These are phyloP conservation scores for Psophia crepitans DNA, from an alignment of 2,113 vertebrate genomes.

Conservation along the genomic window DNA sequence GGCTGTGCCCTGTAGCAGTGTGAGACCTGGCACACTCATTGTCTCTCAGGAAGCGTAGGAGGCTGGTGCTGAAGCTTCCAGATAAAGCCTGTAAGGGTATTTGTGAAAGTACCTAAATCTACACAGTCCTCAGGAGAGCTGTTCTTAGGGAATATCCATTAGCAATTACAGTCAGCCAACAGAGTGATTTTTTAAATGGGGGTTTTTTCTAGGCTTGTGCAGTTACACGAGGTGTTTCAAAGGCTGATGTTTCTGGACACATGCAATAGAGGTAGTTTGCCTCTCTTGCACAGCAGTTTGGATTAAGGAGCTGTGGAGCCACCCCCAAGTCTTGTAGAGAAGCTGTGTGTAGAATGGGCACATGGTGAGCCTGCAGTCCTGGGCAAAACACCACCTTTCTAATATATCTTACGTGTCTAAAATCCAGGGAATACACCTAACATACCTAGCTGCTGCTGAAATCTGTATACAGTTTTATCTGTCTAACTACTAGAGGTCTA, in stretches of 20 bases:
- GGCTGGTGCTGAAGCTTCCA: not conserved
- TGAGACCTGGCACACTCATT: not conserved
- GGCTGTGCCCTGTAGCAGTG: not conserved
- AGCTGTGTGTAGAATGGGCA: not conserved
- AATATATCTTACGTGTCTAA: accelerated
- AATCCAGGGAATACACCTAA: not conserved
- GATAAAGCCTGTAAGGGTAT: not conserved
- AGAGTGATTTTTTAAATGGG: not conserved
- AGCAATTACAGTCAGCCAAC: not conserved
- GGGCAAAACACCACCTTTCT: not conserved
- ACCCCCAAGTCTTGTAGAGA: not conserved
- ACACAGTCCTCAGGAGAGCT: not conserved
- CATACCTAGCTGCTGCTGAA: not conserved
- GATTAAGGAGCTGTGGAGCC: not conserved
- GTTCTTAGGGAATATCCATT: not conserved
- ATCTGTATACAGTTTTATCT: not conserved
- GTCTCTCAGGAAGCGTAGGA: not conserved
- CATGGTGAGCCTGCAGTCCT: not conserved
- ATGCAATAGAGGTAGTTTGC: not conserved
- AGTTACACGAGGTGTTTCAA: not conserved
- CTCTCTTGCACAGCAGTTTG: not conserved
- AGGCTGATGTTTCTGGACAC: not conserved
- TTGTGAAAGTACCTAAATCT: not conserved
- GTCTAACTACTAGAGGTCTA: not conserved
- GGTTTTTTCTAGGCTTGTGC: not conserved